Evolutionary conservation across 1,140 invertebrate genomes (phyloP).

Genomic region (Drosophila littoralis): DNA sequence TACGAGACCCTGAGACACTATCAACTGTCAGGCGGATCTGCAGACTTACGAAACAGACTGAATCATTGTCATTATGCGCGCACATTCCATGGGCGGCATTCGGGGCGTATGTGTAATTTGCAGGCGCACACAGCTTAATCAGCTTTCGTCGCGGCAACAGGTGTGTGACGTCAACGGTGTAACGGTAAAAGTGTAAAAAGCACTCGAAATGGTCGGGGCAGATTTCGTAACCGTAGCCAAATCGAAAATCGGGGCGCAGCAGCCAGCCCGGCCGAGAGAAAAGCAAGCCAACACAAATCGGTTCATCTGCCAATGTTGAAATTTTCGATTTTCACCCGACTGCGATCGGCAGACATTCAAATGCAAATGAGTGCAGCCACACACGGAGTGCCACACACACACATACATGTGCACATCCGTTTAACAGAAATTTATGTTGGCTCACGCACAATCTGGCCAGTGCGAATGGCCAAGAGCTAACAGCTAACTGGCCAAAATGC

Average conservation of each 20-base stretch:
- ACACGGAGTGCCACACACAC: constrained; percentile 22
- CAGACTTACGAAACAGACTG: constrained; percentile 63
- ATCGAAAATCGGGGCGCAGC: constrained; percentile 62
- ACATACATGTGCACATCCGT: constrained; percentile 57
- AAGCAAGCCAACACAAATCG: constrained; percentile 35
- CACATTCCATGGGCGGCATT: constrained; percentile 20
- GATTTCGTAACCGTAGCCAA: constrained; percentile 63
- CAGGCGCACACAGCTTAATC: constrained; percentile 63
- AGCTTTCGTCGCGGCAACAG: constrained; percentile 51
- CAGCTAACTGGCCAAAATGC: constrained; percentile 12
- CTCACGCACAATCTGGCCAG: constrained; percentile 59
- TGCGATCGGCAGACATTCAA: constrained; percentile 54
- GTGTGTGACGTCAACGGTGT: constrained; percentile 66
- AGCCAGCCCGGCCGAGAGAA: constrained; percentile 53
- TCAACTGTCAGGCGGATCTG: constrained; percentile 50
- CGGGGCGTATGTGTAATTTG: constrained; percentile 75
- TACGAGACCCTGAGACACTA: constrained; percentile 31
- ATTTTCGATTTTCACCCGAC: constrained; percentile 71
- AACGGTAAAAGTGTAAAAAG: constrained; percentile 68
- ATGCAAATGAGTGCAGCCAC: constrained; percentile 64
- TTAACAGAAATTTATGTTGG: constrained; percentile 67
- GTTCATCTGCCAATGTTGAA: constrained; percentile 46
- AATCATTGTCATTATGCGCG: constrained; percentile 69
- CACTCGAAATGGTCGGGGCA: constrained; percentile 16
- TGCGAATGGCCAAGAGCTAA: constrained; percentile 47